phyloP scores from a whole-genome alignment of 2,888 invertebrate species.

The Spatulosminthurus flaviceps region DNA sequence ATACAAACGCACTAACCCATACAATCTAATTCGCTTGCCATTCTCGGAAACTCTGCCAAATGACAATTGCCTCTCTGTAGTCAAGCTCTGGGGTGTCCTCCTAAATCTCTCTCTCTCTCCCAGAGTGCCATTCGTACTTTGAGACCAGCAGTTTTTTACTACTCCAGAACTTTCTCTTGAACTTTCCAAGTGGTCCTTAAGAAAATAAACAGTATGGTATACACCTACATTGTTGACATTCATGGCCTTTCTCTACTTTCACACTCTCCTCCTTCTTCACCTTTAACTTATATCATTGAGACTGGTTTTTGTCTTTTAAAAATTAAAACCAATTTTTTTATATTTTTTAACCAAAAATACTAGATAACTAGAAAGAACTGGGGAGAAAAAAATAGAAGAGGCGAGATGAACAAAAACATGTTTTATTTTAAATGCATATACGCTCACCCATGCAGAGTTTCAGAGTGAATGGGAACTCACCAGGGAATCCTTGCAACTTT shows the following conservation, averaged over 20 bases:
- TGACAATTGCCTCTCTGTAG: not conserved
- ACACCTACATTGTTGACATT: not conserved
- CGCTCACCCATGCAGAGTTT: not conserved
- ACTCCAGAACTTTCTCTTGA: not conserved
- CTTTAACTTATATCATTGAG: not conserved
- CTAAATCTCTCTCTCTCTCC: not conserved
- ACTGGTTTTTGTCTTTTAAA: no score
- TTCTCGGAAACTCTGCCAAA: constrained; percentile 2
- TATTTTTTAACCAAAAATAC: no score
- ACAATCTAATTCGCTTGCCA: not conserved
- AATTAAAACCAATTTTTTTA: no score
- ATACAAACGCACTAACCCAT: not conserved
- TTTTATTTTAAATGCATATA: not conserved
- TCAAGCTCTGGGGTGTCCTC: not conserved
- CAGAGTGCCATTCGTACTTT: no score
- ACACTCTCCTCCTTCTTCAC: not conserved
- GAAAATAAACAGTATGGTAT: not conserved
- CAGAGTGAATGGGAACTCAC: constrained; percentile 34
- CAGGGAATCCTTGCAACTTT: constrained; percentile 31
- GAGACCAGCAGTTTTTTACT: no score
- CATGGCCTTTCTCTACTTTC: constrained; percentile 1
- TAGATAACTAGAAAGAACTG: no score
- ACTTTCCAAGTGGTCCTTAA: not conserved
- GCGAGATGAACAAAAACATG: not conserved
- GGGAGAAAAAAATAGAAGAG: not conserved